A percentile compares a stretch with the other conserved stretches of the same genome.
Evolutionary conservation across 2,113 vertebrate species (phyloP).

Genomic region (Zosterops borbonicus): DNA sequence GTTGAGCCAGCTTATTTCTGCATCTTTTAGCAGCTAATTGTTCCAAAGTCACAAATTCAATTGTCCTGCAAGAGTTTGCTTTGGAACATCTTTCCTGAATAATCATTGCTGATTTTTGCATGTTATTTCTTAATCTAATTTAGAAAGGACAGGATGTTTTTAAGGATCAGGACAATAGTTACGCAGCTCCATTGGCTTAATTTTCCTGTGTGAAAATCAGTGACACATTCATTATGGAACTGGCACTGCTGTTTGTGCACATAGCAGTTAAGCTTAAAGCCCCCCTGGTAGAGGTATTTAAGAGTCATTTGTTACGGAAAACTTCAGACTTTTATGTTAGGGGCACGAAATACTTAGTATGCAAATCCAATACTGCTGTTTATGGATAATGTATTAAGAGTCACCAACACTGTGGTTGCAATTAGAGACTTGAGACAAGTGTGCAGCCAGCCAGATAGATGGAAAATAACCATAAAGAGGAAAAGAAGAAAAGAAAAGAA

Average conservation of each 20-base stretch:
- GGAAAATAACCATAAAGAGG: neutral
- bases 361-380: neutral
- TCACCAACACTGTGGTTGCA: neutral
- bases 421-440: neutral
- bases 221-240: neutral
- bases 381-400: conserved; percentile 25
- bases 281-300: neutral
- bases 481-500: neutral
- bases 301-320: conserved; percentile 32
- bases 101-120: conserved; percentile 30
- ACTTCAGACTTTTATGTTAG: neutral
- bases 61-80: neutral
- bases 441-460: neutral
- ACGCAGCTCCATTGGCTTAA: neutral
- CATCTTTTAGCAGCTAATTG: conserved; percentile 28
- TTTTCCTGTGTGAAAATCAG: conserved; percentile 4
- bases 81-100: conserved; percentile 51
- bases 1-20: conserved; percentile 7
- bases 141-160: conserved; percentile 52
- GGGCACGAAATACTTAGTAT: neutral
- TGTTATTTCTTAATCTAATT: conserved; percentile 34
- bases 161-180: conserved; percentile 10
- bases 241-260: neutral
- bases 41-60: conserved; percentile 20
- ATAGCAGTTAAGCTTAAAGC: neutral